Percentiles rank a stretch among this genome's conserved stretches.
Evolutionary conservation across 2,113 vertebrate species (phyloP).

Genomic region (Pongo pygmaeus): DNA sequence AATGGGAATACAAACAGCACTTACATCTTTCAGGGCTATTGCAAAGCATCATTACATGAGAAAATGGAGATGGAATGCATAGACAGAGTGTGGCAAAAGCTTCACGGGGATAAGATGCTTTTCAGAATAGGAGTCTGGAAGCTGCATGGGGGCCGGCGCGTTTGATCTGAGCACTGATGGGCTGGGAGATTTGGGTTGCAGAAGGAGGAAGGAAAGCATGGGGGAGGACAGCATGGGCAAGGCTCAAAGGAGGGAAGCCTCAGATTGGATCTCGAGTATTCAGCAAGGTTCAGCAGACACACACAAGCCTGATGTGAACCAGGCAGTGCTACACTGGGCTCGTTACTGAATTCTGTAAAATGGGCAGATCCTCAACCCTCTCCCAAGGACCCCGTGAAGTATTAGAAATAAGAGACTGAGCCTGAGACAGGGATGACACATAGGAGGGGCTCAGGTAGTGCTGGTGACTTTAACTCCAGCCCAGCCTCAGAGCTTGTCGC

Average conservation of each 20-base stretch:
- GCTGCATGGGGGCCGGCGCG: fast-evolving
- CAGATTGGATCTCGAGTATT: neutral
- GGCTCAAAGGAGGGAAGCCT: neutral
- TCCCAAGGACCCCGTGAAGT: no score
- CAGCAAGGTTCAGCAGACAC: fast-evolving
- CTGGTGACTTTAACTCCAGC: neutral
- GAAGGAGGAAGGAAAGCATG: neutral
- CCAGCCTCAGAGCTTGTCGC: neutral
- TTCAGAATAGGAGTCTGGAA: neutral
- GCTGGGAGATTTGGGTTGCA: neutral
- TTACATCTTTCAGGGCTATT: neutral
- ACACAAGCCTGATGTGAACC: neutral
- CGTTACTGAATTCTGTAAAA: neutral
- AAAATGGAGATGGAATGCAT: neutral
- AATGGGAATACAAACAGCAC: neutral
- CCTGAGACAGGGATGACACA: neutral
- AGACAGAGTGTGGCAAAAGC: neutral
- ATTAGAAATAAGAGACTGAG: neutral
- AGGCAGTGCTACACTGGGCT: neutral
- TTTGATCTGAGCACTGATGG: neutral
- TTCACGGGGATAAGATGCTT: neutral
- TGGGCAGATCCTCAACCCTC: fast-evolving
- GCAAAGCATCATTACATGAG: neutral
- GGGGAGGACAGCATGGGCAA: neutral
- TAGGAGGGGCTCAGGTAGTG: neutral